Conservation (phyloP, 2,113 vertebrate species). For the Channa maculata region DNA sequence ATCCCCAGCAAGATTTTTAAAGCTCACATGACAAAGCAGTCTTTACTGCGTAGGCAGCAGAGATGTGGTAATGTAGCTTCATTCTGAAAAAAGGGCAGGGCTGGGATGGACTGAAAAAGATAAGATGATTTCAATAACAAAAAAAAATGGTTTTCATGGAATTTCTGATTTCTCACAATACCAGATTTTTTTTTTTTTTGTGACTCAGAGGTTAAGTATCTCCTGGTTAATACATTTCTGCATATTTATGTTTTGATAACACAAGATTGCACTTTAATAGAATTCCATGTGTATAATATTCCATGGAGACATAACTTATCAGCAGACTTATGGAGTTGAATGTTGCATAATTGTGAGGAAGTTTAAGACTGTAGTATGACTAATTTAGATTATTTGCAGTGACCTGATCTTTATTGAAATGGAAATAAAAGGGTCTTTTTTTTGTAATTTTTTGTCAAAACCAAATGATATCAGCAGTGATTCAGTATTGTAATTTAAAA, state of each 20-base stretch:
- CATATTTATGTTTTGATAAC: conserved; percentile 35
- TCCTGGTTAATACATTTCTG: conserved; percentile 27
- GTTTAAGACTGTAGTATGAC: background rate
- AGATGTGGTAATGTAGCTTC: background rate
- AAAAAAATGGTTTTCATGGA: conserved; percentile 53
- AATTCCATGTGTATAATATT: conserved; percentile 1
- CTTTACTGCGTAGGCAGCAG: background rate
- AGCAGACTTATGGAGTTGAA: background rate
- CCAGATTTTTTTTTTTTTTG: conserved; percentile 6
- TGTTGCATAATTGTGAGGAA: background rate
- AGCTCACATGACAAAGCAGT: too few species aligned
- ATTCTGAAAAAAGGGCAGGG: conserved; percentile 13
- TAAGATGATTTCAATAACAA: conserved; percentile 69
- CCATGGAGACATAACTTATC: background rate
- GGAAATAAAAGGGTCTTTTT: too few species aligned
- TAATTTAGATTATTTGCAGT: too few species aligned
- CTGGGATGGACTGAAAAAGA: conserved; percentile 34
- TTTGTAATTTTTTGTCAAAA: too few species aligned
- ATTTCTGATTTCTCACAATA: conserved; percentile 63
- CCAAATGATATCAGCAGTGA: too few species aligned
- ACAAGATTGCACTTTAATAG: conserved; percentile 10
- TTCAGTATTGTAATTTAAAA: too few species aligned
- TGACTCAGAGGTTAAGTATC: conserved; percentile 52
- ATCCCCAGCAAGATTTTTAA: too few species aligned
- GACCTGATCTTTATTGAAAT: too few species aligned